Conservation (phyloP, 2,797 vertebrate genomes). For the Threskiornis aethiopicus region DNA sequence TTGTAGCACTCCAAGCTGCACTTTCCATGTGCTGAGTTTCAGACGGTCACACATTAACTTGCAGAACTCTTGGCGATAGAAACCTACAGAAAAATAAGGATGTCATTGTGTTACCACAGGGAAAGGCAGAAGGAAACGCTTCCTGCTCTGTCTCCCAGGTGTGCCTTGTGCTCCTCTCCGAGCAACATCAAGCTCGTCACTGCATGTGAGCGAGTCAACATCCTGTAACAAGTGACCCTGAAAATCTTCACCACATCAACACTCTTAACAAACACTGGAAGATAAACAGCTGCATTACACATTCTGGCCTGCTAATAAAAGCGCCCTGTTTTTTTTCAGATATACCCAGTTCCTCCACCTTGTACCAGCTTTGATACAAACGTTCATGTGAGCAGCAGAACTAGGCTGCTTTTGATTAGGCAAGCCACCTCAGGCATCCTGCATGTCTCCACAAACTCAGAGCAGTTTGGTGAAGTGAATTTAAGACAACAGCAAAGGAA, state of each 20-base stretch:
- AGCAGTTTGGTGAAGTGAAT: background rate
- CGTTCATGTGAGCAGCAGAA: background rate
- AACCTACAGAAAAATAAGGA: slow-evolving; percentile 70
- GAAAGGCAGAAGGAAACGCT: background rate
- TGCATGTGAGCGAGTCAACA: background rate
- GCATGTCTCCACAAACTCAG: background rate
- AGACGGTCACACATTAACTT: slow-evolving; percentile 90
- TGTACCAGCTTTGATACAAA: background rate
- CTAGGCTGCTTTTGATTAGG: background rate
- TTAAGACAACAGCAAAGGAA: background rate
- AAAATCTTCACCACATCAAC: background rate
- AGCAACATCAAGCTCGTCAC: background rate
- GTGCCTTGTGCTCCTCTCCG: background rate
- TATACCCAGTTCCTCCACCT: background rate
- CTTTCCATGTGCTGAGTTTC: slow-evolving; percentile 94
- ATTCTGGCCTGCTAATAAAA: background rate
- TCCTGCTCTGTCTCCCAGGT: background rate
- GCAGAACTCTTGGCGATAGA: slow-evolving; percentile 89
- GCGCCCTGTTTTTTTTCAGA: background rate
- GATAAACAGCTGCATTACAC: background rate
- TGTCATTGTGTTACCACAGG: background rate
- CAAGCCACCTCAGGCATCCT: background rate
- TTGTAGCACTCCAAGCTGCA: slow-evolving; percentile 91
- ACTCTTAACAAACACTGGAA: background rate
- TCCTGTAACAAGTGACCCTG: background rate